phyloP scores from a whole-genome alignment of 1,140 invertebrate species.

The Drosophila equinoxialis region DNA sequence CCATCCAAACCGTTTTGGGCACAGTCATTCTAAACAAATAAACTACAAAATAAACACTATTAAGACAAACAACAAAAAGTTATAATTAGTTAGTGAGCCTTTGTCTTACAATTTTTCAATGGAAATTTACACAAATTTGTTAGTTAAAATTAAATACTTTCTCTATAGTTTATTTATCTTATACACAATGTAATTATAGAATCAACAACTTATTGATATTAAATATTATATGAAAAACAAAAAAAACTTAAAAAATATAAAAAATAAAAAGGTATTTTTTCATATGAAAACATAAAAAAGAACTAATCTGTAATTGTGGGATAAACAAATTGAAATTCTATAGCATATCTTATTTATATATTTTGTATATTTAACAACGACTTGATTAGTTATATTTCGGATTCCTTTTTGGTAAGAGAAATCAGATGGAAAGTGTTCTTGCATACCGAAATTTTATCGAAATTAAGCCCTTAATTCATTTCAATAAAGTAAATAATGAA shows the following conservation, averaged over 20 bases:
- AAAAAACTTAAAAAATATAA: slow-evolving; percentile 25
- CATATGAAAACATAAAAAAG: background rate
- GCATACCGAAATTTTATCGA: too few relatives aligned
- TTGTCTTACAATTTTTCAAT: background rate
- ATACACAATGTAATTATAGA: slow-evolving; percentile 25
- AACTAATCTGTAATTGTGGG: background rate
- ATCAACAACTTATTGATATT: slow-evolving; percentile 15
- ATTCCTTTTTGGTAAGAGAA: too few relatives aligned
- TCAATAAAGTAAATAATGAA: too few relatives aligned
- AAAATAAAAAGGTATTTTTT: slow-evolving; percentile 26
- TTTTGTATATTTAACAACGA: too few relatives aligned
- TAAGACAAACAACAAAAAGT: slow-evolving; percentile 13
- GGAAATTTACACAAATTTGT: background rate
- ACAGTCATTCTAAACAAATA: slow-evolving; percentile 31
- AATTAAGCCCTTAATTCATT: too few relatives aligned
- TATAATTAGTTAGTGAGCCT: slow-evolving; percentile 15
- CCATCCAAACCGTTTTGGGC: slow-evolving; percentile 17
- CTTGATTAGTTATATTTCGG: too few relatives aligned
- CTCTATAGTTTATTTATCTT: slow-evolving; percentile 25
- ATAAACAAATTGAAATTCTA: too few relatives aligned
- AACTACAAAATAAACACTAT: slow-evolving; percentile 17
- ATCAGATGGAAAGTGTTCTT: too few relatives aligned
- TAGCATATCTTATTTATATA: too few relatives aligned
- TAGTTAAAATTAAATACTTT: slow-evolving; percentile 36
- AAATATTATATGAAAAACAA: slow-evolving; percentile 26